These are phyloP conservation scores for Chalcis sispes DNA, from an alignment of 2,888 invertebrate species.

Conservation along the genomic window DNA sequence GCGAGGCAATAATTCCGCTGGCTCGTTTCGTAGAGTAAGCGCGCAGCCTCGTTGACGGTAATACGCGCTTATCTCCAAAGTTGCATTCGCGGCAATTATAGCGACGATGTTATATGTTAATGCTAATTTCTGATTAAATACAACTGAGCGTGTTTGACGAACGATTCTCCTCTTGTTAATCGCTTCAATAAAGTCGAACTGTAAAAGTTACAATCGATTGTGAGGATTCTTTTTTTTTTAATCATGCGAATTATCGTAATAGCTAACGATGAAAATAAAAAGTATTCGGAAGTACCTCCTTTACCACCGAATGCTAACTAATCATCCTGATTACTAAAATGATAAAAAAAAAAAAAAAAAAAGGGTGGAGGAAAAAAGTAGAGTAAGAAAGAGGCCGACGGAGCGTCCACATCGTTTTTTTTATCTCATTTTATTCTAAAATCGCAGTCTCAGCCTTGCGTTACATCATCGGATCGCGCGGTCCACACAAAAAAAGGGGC, in stretches of 20 bases:
- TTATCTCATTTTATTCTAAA: not conserved
- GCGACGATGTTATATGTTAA: conserved; percentile 37
- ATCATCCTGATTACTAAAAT: too few relatives aligned
- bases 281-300: too few relatives aligned
- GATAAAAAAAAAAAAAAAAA: not conserved
- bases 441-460: conserved; percentile 43
- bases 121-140: too few relatives aligned
- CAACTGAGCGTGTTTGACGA: too few relatives aligned
- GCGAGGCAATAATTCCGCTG: conserved; percentile 38
- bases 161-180: too few relatives aligned
- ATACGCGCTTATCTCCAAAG: conserved; percentile 47
- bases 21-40: conserved; percentile 42
- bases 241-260: too few relatives aligned
- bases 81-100: conserved; percentile 48
- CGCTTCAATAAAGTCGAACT: too few relatives aligned
- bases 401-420: not conserved
- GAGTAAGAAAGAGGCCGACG: not conserved
- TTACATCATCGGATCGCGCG: conserved; percentile 9
- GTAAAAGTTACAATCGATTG: too few relatives aligned
- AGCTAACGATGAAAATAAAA: too few relatives aligned
- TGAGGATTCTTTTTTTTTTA: too few relatives aligned
- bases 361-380: not conserved
- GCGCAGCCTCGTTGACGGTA: conserved; percentile 32
- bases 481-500: too few relatives aligned
- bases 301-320: too few relatives aligned